Conservation (phyloP, 2,797 vertebrate species). For the Ficedula albicollis region DNA sequence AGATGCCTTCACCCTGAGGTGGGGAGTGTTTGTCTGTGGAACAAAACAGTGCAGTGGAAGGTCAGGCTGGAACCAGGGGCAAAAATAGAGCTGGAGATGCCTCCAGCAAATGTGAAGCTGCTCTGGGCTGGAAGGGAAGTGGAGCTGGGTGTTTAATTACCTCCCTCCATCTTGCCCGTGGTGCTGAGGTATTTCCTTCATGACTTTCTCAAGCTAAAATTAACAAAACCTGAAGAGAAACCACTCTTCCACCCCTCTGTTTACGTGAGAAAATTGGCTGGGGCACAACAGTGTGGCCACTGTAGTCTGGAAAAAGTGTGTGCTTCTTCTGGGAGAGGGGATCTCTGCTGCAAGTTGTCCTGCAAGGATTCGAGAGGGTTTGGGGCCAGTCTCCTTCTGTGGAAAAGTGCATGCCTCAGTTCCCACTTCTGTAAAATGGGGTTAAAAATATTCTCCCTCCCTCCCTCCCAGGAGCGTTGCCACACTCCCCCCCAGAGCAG, state of each 20-base stretch:
- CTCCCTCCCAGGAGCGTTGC: not conserved
- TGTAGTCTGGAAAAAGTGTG: not conserved
- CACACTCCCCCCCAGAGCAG: not conserved
- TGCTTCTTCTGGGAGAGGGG: not conserved
- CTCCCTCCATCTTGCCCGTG: not conserved
- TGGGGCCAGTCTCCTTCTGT: not conserved
- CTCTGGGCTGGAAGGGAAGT: not conserved
- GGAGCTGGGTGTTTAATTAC: conserved; percentile 9
- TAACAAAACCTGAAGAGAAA: conserved; percentile 20
- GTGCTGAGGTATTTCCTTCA: conserved; percentile 53
- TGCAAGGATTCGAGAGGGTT: not conserved
- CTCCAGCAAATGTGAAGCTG: not conserved
- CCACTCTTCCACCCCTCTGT: not conserved
- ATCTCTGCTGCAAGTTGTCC: not conserved
- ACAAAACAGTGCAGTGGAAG: not conserved
- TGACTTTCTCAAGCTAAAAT: conserved; percentile 50
- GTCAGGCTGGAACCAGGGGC: not conserved
- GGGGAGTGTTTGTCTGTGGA: not conserved
- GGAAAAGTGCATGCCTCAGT: conserved; percentile 11
- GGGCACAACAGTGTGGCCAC: not conserved
- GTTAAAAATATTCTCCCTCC: conserved; percentile 48
- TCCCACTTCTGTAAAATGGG: conserved; percentile 46
- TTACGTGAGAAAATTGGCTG: not conserved
- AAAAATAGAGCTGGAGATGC: not conserved
- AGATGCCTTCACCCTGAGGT: not conserved